These are phyloP conservation scores for Tortrix viridana DNA, from an alignment of 2,888 invertebrate genomes.

Conservation along the genomic window DNA sequence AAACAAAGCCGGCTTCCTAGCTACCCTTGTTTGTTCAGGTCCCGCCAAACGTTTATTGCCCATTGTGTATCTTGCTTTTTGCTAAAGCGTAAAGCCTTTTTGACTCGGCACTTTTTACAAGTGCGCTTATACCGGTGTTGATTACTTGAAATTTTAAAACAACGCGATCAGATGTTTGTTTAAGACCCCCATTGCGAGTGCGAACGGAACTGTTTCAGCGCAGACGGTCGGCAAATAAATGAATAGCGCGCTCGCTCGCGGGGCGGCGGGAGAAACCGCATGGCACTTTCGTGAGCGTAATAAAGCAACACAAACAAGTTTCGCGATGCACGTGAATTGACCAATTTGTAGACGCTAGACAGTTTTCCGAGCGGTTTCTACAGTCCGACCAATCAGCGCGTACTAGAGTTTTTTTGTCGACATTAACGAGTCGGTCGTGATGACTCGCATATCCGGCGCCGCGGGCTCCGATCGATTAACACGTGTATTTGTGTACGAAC, in stretches of 20 bases:
- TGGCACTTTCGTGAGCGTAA: conserved; percentile 55
- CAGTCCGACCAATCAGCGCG: conserved; percentile 72
- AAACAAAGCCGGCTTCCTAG: conserved; percentile 83
- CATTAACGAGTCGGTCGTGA: conserved; percentile 66
- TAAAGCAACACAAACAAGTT: conserved; percentile 65
- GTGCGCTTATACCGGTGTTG: conserved; percentile 74
- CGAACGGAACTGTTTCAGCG: conserved; percentile 49
- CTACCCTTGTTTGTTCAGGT: conserved; percentile 84
- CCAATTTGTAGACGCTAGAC: conserved; percentile 69
- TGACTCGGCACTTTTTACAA: conserved; percentile 82
- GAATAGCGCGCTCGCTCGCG: conserved; percentile 45
- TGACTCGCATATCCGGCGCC: conserved; percentile 66
- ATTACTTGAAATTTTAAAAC: conserved; percentile 62
- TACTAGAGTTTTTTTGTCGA: conserved; percentile 66
- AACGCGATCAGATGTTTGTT: conserved; percentile 47
- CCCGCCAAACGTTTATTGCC: conserved; percentile 81
- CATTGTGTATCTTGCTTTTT: conserved; percentile 80
- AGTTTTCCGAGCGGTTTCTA: conserved; percentile 66
- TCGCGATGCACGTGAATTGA: conserved; percentile 64
- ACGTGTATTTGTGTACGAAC: conserved; percentile 45
- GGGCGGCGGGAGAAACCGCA: conserved; percentile 57
- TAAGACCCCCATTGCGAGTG: conserved; percentile 43
- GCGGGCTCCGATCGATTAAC: conserved; percentile 43
- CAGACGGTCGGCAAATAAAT: conserved; percentile 53
- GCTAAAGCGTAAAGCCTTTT: conserved; percentile 81